These are phyloP conservation scores for Deroplatys truncata DNA, from an alignment of 2,888 invertebrate species.

Conservation along the genomic window DNA sequence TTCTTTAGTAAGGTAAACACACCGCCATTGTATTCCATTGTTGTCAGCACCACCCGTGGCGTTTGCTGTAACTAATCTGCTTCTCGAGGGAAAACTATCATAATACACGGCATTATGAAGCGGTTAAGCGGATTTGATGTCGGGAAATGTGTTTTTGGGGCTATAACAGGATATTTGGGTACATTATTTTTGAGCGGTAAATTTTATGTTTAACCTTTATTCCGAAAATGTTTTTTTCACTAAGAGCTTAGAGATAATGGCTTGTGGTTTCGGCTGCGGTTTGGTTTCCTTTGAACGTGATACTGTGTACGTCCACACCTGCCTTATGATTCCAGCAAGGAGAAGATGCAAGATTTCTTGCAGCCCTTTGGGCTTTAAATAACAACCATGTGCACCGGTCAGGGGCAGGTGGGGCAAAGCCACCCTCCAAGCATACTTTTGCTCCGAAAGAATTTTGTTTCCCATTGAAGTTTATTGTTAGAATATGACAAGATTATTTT, in stretches of 20 bases:
- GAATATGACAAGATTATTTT: too few species aligned
- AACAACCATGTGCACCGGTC: too few species aligned
- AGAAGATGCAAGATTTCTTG: too few species aligned
- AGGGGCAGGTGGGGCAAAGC: too few species aligned
- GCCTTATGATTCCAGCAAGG: not conserved
- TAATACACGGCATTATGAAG: not conserved
- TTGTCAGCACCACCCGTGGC: constrained; percentile 8
- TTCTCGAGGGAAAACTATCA: not conserved
- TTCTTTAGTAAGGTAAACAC: constrained; percentile 11
- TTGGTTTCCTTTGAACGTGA: not conserved
- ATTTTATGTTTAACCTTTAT: not conserved
- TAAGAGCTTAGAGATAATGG: not conserved
- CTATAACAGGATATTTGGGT: not conserved
- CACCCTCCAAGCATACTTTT: too few species aligned
- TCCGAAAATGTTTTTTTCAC: not conserved
- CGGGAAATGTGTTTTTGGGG: not conserved
- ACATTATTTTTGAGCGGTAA: not conserved
- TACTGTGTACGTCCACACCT: not conserved
- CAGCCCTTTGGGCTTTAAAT: too few species aligned
- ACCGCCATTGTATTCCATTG: not conserved
- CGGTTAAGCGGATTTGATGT: not conserved
- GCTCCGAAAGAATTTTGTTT: too few species aligned
- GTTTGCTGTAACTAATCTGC: constrained; percentile 10
- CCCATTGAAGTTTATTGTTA: too few species aligned
- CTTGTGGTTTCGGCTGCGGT: not conserved